phyloP scores from a whole-genome alignment of 2,888 invertebrate species.

The Troglohyphantes excavatus region DNA sequence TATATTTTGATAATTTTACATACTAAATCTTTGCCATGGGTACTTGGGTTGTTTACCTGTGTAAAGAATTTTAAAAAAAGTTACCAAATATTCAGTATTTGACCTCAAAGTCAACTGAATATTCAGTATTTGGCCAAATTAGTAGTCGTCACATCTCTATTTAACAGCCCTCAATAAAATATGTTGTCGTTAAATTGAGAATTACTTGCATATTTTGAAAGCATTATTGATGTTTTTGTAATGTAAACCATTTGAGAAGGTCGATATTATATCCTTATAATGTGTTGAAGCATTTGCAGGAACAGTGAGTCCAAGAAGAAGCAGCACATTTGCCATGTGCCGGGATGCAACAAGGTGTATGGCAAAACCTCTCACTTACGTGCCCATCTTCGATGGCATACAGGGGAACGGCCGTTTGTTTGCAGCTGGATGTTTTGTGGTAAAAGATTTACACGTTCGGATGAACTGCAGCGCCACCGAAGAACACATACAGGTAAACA shows the following conservation, averaged over 20 bases:
- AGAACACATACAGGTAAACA: conserved; percentile 89
- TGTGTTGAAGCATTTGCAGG: conserved; percentile 37
- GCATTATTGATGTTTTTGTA: too few relatives aligned
- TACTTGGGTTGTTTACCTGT: too few relatives aligned
- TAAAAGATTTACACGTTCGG: conserved; percentile 96
- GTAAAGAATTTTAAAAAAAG: too few relatives aligned
- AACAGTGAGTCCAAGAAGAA: conserved; percentile 84
- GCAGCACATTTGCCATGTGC: conserved; percentile 95
- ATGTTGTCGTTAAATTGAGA: too few relatives aligned
- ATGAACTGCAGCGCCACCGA: conserved; percentile 97
- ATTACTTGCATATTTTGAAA: too few relatives aligned
- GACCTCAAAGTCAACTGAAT: too few relatives aligned
- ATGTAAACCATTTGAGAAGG: background rate
- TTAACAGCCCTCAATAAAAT: too few relatives aligned
- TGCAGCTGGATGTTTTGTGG: conserved; percentile 99
- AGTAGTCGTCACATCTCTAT: too few relatives aligned
- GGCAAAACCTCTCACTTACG: conserved; percentile 99
- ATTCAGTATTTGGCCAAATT: too few relatives aligned
- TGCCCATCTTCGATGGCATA: conserved; percentile 99
- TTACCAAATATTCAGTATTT: too few relatives aligned
- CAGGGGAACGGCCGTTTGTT: conserved; percentile 97
- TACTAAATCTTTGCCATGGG: too few relatives aligned
- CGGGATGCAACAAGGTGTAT: conserved; percentile 94
- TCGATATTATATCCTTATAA: background rate
- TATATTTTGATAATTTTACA: too few relatives aligned